phyloP scores from a whole-genome alignment of 2,113 vertebrate genomes.

The Silurus asotus region DNA sequence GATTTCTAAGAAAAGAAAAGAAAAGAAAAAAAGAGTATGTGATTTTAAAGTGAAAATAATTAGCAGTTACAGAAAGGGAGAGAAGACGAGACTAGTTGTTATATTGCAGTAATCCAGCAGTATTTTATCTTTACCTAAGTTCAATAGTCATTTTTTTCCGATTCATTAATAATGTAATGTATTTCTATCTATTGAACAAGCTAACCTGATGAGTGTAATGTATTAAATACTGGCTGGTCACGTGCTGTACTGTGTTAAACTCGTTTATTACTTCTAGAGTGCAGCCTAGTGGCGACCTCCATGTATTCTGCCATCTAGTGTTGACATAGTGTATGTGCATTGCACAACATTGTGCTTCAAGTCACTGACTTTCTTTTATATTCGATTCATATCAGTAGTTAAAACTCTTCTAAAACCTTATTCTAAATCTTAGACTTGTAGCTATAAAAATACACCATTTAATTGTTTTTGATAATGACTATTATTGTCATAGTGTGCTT shows the following conservation, averaged over 20 bases:
- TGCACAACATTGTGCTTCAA: not conserved
- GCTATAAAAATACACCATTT: not conserved
- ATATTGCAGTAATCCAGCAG: not conserved
- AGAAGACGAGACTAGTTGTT: no score
- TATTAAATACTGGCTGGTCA: conserved; percentile 17
- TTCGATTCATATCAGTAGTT: not conserved
- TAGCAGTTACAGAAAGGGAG: not conserved
- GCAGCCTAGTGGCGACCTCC: not conserved
- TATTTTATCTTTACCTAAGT: not conserved
- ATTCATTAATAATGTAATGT: not conserved
- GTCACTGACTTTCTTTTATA: not conserved
- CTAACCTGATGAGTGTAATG: not conserved
- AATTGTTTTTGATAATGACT: not conserved
- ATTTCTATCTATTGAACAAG: not conserved
- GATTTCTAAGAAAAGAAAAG: no score
- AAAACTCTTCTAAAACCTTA: not conserved
- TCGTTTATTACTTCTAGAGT: not conserved
- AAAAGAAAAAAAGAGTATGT: not conserved
- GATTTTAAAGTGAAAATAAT: not conserved
- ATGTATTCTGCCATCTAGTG: conserved; percentile 59
- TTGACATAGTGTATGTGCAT: conserved; percentile 48
- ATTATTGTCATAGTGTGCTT: not conserved
- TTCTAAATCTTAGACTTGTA: not conserved
- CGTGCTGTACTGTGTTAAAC: not conserved
- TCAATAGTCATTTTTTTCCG: not conserved